Evolutionary conservation across 2,888 invertebrate genomes (phyloP).

Genomic region (Ypsolopha scabrella): DNA sequence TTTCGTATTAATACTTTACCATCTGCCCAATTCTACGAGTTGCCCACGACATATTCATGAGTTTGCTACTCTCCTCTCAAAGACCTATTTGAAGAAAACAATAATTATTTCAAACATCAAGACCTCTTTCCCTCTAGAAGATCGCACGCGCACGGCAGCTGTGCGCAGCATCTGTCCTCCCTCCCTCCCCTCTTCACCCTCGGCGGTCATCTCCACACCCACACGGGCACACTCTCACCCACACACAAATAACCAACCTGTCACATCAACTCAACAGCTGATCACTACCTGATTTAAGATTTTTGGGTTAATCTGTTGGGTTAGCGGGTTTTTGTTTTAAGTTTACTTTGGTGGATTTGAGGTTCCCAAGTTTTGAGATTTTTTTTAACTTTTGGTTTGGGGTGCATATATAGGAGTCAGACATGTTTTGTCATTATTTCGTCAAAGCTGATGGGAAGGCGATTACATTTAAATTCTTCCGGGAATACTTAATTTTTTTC

Average conservation of each 20-base stretch:
- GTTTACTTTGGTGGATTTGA: not conserved
- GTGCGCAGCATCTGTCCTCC: slow-evolving; percentile 55
- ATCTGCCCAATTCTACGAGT: too few species aligned
- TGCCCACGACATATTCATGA: not conserved
- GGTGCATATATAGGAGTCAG: too few species aligned
- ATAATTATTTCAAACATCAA: slow-evolving; percentile 29
- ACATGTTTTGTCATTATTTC: too few species aligned
- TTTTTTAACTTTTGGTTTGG: not conserved
- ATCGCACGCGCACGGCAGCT: slow-evolving; percentile 55
- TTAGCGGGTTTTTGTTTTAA: not conserved
- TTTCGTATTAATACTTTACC: too few species aligned
- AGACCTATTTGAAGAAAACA: not conserved
- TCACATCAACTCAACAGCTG: slow-evolving; percentile 43
- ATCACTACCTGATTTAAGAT: slow-evolving; percentile 37
- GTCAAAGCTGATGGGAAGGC: too few species aligned
- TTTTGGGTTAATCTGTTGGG: too few species aligned
- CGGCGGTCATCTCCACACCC: slow-evolving; percentile 22
- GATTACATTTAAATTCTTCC: too few species aligned
- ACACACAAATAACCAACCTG: slow-evolving; percentile 29
- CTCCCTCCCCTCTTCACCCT: slow-evolving; percentile 14
- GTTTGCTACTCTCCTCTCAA: slow-evolving; percentile 9
- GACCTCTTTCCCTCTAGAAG: slow-evolving; percentile 9
- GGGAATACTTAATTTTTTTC: too few species aligned
- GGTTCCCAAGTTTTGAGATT: not conserved
- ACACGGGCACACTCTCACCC: slow-evolving; percentile 16